Evolutionary conservation across 2,888 invertebrate genomes (phyloP).

Genomic region (Argyresthia albistria): DNA sequence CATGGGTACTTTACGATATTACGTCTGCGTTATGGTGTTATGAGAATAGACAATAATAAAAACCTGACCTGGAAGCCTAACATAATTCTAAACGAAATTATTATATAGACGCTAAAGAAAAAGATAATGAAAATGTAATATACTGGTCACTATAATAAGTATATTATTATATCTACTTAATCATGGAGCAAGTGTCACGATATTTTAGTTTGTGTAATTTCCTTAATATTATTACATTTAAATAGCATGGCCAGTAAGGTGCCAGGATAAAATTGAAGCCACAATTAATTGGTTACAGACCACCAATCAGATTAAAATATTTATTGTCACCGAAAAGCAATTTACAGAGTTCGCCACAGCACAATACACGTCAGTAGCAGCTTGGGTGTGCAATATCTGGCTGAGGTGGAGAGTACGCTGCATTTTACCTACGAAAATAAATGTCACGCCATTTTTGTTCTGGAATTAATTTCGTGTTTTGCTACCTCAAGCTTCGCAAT

Average conservation of each 20-base stretch:
- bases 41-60: no score
- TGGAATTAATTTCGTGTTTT: constrained; percentile 7
- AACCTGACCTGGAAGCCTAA: no score
- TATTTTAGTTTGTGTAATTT: no score
- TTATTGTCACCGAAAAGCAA: constrained; percentile 66
- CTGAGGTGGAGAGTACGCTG: constrained; percentile 35
- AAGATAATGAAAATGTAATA: no score
- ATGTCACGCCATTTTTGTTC: constrained; percentile 28
- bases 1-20: no score
- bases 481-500: neutral
- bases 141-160: no score
- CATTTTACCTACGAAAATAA: constrained; percentile 39
- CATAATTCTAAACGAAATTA: no score
- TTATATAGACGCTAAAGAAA: no score
- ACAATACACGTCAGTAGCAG: constrained; percentile 59
- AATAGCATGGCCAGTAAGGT: neutral
- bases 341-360: constrained; percentile 61
- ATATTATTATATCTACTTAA: no score
- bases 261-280: constrained; percentile 38
- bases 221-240: no score
- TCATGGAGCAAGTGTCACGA: no score
- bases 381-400: constrained; percentile 54
- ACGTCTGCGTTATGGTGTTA: no score
- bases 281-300: constrained; percentile 63
- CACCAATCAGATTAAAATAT: constrained; percentile 68